These are phyloP conservation scores for Babylonia areolata DNA, from an alignment of 1,140 invertebrate species.

Conservation along the genomic window DNA sequence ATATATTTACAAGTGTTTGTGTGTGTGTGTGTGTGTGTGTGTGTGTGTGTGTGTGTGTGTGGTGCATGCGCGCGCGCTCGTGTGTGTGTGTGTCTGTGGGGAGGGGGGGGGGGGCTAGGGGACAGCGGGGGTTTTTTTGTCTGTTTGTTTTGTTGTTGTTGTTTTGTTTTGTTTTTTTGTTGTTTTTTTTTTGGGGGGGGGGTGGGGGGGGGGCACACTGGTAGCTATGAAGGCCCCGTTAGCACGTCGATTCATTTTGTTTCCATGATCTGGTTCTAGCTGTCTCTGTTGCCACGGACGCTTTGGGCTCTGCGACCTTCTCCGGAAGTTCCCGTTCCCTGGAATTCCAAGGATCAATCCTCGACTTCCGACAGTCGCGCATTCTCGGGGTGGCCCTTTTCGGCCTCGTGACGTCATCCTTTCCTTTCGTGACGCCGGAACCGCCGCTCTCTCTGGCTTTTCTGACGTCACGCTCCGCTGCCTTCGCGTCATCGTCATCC, in stretches of 20 bases:
- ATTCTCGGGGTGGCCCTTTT: not conserved
- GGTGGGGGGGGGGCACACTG: no score
- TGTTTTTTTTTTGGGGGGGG: no score
- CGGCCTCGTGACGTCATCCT: not conserved
- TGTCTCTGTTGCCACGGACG: not conserved
- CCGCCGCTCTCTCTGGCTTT: not conserved
- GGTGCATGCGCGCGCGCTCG: not conserved
- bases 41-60: constrained; percentile 20
- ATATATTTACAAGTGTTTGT: not conserved
- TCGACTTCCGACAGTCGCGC: not conserved
- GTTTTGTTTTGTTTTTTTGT: no score
- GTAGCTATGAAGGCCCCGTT: no score
- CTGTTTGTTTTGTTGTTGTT: no score
- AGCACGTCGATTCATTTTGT: no score
- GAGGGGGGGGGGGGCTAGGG: no score
- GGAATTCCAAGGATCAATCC: not conserved
- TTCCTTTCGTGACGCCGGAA: not conserved
- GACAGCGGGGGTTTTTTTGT: no score
- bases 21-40: constrained; percentile 23
- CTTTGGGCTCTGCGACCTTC: not conserved
- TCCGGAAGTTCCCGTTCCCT: not conserved
- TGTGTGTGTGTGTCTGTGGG: no score
- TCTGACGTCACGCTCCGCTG: not conserved
- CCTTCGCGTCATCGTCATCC: not conserved
- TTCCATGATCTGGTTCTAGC: no score